phyloP scores from a whole-genome alignment of 2,888 invertebrate species.

The Drosophila trichaetosa region DNA sequence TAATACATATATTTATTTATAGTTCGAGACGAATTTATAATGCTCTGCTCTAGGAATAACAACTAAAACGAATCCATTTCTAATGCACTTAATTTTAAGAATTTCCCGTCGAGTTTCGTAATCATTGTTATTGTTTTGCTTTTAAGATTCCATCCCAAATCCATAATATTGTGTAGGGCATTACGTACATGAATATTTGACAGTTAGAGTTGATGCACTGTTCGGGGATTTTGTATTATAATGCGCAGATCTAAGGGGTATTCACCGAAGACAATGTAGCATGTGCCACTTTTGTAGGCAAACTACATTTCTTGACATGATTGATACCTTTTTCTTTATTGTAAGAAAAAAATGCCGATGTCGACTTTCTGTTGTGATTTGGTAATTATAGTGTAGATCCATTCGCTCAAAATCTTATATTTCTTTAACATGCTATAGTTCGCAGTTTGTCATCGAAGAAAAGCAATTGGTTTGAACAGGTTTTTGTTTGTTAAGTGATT shows the following conservation, averaged over 20 bases:
- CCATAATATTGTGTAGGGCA: constrained; percentile 1
- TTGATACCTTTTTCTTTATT: constrained; percentile 5
- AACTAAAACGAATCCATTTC: constrained; percentile 22
- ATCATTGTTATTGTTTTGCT: not conserved
- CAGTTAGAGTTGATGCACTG: constrained; percentile 35
- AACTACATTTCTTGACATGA: not conserved
- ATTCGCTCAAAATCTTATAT: not conserved
- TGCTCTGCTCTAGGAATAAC: constrained; percentile 15
- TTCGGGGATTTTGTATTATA: constrained; percentile 35
- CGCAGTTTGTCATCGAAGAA: constrained; percentile 4
- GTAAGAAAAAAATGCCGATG: not conserved
- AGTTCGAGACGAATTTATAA: constrained; percentile 17
- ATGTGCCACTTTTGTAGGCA: not conserved
- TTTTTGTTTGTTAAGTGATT: constrained; percentile 37
- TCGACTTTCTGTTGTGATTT: not conserved
- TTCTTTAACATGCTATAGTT: not conserved
- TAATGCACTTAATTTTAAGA: not conserved
- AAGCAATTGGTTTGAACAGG: constrained; percentile 18
- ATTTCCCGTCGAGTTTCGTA: not conserved
- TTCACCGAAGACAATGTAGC: constrained; percentile 29
- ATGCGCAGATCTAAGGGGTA: constrained; percentile 20
- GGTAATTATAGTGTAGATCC: not conserved
- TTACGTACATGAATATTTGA: constrained; percentile 4
- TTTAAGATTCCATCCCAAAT: not conserved
- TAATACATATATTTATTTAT: not conserved